Evolutionary conservation across 2,797 vertebrate genomes (phyloP).

Genomic region (Phalloptychus januarius): DNA sequence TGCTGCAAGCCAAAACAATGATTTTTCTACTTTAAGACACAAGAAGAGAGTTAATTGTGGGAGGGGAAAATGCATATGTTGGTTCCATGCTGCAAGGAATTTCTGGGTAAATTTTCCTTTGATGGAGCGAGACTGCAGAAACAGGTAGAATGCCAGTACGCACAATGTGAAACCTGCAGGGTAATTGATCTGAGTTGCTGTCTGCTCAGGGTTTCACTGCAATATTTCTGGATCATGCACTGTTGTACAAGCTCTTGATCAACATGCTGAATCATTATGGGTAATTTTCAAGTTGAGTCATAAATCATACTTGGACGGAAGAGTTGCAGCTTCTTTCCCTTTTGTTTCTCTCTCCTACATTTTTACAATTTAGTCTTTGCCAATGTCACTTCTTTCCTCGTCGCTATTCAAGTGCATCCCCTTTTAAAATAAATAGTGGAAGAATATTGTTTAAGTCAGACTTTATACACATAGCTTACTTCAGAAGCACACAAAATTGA

Average conservation of each 20-base stretch:
- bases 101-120: slow-evolving; percentile 24
- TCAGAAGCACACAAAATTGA: slow-evolving; percentile 54
- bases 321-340: slow-evolving; percentile 21
- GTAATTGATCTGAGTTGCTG: slow-evolving; percentile 72
- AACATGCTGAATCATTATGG: slow-evolving; percentile 76
- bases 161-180: slow-evolving; percentile 50
- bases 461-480: slow-evolving; percentile 63
- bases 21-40: slow-evolving; percentile 39
- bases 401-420: slow-evolving; percentile 69
- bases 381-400: slow-evolving; percentile 44
- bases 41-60: slow-evolving; percentile 35
- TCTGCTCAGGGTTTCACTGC: slow-evolving; percentile 58
- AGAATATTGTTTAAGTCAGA: slow-evolving; percentile 40
- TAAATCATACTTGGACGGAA: slow-evolving; percentile 65
- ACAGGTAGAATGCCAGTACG: slow-evolving; percentile 49
- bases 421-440: slow-evolving; percentile 53
- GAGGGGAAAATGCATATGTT: slow-evolving; percentile 36
- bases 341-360: slow-evolving; percentile 26
- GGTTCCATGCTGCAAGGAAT: slow-evolving; percentile 18
- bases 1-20: background rate
- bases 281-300: slow-evolving; percentile 64
- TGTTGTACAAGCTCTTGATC: slow-evolving; percentile 66
- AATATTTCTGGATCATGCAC: slow-evolving; percentile 68
- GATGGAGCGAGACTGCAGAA: slow-evolving; percentile 43
- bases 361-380: slow-evolving; percentile 56